Base-by-base conservation (phyloP, 2,888 invertebrate species). In the Hirtodrosophila trivittata region DNA sequence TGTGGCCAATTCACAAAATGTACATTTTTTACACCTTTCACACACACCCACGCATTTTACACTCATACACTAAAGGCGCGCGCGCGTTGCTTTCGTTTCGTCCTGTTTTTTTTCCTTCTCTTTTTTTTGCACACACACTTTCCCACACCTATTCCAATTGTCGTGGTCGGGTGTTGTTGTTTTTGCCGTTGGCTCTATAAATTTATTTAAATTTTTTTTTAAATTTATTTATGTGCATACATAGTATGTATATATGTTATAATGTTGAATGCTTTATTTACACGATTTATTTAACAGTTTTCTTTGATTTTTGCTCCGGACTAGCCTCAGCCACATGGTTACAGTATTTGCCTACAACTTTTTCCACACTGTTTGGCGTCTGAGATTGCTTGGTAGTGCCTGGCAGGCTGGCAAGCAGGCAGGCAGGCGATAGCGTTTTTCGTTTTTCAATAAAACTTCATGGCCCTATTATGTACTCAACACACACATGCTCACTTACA, bases 401-500 rank as follows among this genome's bases (percentile, higher is more conserved):
- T 12, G 10, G 33, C 41, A 10, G 10, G 21, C 18, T 10, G n/a
- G 18, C 14, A 14, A n/a, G 8, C 3, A 38, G 18, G 18, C 28
- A 28, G 9, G 28, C 28, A 18, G 28, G 28, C 28, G 28, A 28
- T 28, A 28, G 28, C 28, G 28, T 28, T 52, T 60, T 67, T 66
- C 69, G 67, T 71, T 82, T 78, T 85, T 78, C 80, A 82, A 81
- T 75, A 85, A 84, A 84, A 81, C 85, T 85, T 66, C 86, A 76
- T 82, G 84, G 83, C 83, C 87, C 78, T 87, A 77, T 87, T 88
- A 80, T 83, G 72, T 77, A 75, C 83, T 83, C 80, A 69, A 74
- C 76, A 74, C 82, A 78, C 77, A 81, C 77, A 80, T 66, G 51
- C 80, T 70, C 43, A 62, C 52, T 45, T 41, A 47, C 60, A 47